These are phyloP conservation scores for Aleiodes leptofemur DNA, from an alignment of 2,888 invertebrate genomes.

Conservation along the genomic window DNA sequence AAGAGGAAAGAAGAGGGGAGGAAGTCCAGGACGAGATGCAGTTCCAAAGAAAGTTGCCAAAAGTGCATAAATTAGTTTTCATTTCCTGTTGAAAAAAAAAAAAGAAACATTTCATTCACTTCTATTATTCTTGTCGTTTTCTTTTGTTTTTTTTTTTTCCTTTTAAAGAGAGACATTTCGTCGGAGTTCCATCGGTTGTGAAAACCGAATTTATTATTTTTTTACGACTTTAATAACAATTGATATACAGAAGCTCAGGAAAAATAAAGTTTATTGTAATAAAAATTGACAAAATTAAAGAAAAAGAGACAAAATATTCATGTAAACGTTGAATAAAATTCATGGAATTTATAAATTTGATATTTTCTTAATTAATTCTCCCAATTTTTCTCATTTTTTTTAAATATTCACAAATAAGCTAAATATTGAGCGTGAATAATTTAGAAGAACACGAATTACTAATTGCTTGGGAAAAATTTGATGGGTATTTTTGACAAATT, in stretches of 20 bases:
- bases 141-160: not conserved
- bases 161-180: conserved; percentile 26
- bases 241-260: conserved; percentile 11
- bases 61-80: conserved; percentile 15
- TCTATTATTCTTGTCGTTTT: conserved; percentile 48
- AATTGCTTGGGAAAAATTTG: too few relatives aligned
- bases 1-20: conserved; percentile 52
- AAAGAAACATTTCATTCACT: conserved; percentile 20
- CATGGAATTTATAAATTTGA: conserved; percentile 28
- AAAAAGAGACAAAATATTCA: conserved; percentile 31
- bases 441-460: too few relatives aligned
- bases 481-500: too few relatives aligned
- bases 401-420: too few relatives aligned
- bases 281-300: conserved; percentile 29
- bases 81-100: conserved; percentile 9
- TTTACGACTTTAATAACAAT: conserved; percentile 15
- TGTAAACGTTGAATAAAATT: conserved; percentile 45
- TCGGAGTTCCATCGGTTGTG: conserved; percentile 14
- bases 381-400: too few relatives aligned
- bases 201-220: conserved; percentile 22
- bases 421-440: too few relatives aligned
- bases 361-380: not conserved
- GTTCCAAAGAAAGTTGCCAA: conserved; percentile 48
- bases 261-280: conserved; percentile 34
- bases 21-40: conserved; percentile 48